Evolutionary conservation across 2,113 vertebrate genomes (phyloP).

Genomic region (Gallinago undulata): DNA sequence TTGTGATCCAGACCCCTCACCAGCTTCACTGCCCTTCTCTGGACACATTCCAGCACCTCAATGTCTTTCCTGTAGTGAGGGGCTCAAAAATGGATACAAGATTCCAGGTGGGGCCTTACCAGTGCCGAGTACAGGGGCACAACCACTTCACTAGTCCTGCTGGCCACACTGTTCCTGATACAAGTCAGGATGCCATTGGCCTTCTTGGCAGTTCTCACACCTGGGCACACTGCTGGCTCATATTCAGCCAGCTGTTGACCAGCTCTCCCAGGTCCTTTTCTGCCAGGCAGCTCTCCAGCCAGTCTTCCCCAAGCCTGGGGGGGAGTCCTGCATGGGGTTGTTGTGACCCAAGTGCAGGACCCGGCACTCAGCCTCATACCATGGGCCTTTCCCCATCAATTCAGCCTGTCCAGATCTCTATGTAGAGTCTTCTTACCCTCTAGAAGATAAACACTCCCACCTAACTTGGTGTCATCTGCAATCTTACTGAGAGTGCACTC

Average conservation of each 20-base stretch:
- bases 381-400: neutral
- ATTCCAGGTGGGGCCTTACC: neutral
- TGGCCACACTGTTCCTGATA: neutral
- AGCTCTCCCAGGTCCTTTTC: neutral
- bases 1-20: neutral
- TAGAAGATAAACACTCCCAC: neutral
- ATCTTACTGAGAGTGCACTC: neutral
- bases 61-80: neutral
- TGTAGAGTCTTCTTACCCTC: neutral
- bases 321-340: neutral
- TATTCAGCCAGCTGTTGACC: neutral
- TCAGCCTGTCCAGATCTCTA: neutral
- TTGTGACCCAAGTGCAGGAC: neutral
- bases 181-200: neutral
- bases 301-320: neutral
- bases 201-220: neutral
- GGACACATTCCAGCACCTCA: neutral
- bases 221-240: neutral
- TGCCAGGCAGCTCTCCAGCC: neutral
- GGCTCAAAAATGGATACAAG: neutral
- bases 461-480: neutral
- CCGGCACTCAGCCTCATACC: too few species aligned
- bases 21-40: neutral
- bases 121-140: neutral
- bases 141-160: neutral